Percentiles rank a stretch among this genome's conserved stretches.
Evolutionary conservation across 2,113 vertebrate genomes (phyloP).

Genomic region (Notarius quadriscutis): DNA sequence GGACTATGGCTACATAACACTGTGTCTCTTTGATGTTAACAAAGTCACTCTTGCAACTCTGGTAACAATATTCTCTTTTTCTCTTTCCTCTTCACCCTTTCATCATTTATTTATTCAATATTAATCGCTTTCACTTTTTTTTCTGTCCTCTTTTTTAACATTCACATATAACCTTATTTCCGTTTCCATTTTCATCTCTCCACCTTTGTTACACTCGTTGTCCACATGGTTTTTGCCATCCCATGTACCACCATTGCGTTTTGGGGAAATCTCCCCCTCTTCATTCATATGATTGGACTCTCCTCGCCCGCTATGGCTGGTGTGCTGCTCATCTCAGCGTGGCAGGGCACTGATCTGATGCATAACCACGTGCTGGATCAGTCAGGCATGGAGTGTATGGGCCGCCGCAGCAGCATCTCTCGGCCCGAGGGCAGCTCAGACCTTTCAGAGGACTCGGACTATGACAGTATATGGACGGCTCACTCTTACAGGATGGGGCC

Average conservation of each 20-base stretch:
- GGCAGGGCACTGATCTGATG: slow-evolving; percentile 99
- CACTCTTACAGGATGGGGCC: slow-evolving; percentile 99
- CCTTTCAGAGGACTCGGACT: slow-evolving; percentile 99
- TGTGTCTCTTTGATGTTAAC: slow-evolving; percentile 56
- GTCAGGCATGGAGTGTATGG: slow-evolving; percentile 90
- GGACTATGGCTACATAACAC: slow-evolving; percentile 19
- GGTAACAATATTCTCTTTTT: slow-evolving; percentile 71
- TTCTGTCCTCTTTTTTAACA: background rate
- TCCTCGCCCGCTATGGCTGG: background rate
- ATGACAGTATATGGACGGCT: slow-evolving; percentile 99
- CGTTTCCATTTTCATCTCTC: slow-evolving; percentile 12
- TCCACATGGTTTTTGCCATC: slow-evolving; percentile 80
- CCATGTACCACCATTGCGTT: slow-evolving; percentile 35
- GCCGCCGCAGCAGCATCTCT: slow-evolving; percentile 96
- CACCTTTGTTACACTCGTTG: slow-evolving; percentile 11
- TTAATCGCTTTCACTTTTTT: slow-evolving; percentile 38
- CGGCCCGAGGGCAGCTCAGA: slow-evolving; percentile 93
- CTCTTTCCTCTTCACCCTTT: slow-evolving; percentile 64
- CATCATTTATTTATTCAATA: slow-evolving; percentile 54
- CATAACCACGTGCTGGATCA: slow-evolving; percentile 99
- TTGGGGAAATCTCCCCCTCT: slow-evolving; percentile 34
- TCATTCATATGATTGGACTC: slow-evolving; percentile 32
- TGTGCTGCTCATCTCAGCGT: slow-evolving; percentile 80
- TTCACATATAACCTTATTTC: background rate
- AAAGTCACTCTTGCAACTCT: slow-evolving; percentile 58